Base-by-base conservation (phyloP, 2,113 vertebrate genomes). In the Etheostoma cragini region DNA sequence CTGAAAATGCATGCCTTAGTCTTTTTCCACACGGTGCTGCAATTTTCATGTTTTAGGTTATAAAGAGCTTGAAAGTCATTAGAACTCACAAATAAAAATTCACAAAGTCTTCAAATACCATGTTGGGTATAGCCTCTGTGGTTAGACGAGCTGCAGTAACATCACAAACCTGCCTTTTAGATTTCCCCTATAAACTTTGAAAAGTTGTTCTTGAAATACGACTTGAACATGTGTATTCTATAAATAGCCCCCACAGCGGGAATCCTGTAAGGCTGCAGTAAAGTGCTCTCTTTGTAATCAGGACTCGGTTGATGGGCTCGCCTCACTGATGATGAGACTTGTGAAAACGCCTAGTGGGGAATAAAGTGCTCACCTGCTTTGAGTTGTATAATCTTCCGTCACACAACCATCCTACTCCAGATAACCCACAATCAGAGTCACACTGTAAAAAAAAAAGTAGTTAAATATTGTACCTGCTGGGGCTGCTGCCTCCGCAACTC, bases 271-370 rank as follows among this genome's bases (percentile, higher is more conserved):
- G 74, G 69, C 30, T 82, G 33, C 62, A 83, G 72, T 67, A 65
- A 83, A 79, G 70, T 63, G 33, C 67, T 57, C 49, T 56, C 16
- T 21, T 50, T 81, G 62, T 72, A 89, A 89, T 82, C 84, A 83
- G 66, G 72, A 58, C 62, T 72, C 6, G 30, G 42, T 73, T 86
- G 78, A 82, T 71, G 15, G 64, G 42, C 56, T 81, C 8, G 15
- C 24, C 35, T 83, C 74, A 78, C 83, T 85, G 63, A 87, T 89
- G 76, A 53, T 50, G 16, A 84, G 46, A 10, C 57, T 82, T n/a
- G 33, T 64, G 30, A 80, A 78, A 52, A 70, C 3, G 0, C 78
- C 82, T 14, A 13, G 58, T 63, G 46, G 58, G 67, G 60, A 74
- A 67, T 76, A 60, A 84, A 88, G 68, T 70, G 54, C 66, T 82